Evolutionary conservation across 2,888 invertebrate genomes (phyloP).

Genomic region (Celastrina argiolus): DNA sequence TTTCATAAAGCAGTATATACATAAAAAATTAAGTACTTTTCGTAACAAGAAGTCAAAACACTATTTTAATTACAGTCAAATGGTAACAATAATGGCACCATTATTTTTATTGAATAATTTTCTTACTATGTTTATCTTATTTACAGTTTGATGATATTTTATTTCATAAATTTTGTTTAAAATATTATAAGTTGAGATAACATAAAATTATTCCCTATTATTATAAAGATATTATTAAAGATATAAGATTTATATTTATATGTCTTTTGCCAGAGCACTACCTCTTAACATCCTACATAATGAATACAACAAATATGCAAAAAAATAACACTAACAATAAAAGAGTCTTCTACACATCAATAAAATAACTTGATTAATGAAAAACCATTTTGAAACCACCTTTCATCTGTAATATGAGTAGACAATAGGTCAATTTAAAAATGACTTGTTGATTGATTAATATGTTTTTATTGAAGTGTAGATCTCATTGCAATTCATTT

Average conservation of each 20-base stretch:
- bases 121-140: neutral
- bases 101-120: slow-evolving; percentile 32
- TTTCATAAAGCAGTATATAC: neutral
- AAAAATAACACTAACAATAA: neutral
- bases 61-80: slow-evolving; percentile 41
- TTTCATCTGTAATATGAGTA: neutral
- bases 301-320: neutral
- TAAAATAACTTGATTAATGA: neutral
- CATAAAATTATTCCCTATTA: neutral
- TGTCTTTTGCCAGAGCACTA: too few relatives aligned
- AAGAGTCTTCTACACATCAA: neutral
- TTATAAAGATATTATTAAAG: neutral
- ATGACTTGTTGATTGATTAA: neutral
- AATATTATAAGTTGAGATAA: neutral
- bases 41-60: slow-evolving; percentile 6
- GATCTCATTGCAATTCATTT: neutral
- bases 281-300: neutral
- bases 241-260: too few relatives aligned
- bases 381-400: neutral
- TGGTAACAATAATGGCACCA: slow-evolving; percentile 74
- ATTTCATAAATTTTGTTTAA: neutral
- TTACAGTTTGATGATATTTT: neutral
- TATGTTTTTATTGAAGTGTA: neutral
- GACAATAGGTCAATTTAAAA: neutral
- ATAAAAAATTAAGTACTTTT: slow-evolving; percentile 25